Evolutionary conservation across 2,888 invertebrate genomes (phyloP), one percentile per base, ranked within the genome.

Genomic region (Phymatocera aterrima): DNA sequence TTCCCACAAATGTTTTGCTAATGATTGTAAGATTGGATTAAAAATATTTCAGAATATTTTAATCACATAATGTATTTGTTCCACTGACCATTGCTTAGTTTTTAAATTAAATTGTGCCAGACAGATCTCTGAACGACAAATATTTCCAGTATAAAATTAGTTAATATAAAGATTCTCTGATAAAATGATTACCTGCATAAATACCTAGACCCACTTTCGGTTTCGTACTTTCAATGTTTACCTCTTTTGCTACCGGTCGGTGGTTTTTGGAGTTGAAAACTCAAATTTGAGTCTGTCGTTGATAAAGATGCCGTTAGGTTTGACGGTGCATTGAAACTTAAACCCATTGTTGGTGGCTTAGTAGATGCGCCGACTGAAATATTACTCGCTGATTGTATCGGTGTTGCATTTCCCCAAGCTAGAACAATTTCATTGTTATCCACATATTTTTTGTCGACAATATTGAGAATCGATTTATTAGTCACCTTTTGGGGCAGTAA

Each of bases 191-290:
- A 46, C 51, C 48, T 4, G 28, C 31, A 31, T 51, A 31, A 12
- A 34, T 3, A n/a, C 37, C n/a, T 10, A 46, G n/a, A n/a, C n/a
- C n/a, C n/a, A n/a, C n/a, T 68, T 46, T 37, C 12, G 31, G 34
- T 34, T 51, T 18, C 21, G 10, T 18, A 57, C 43, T 40, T 84
- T 93, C 92, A 94, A 91, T 94, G 94, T 86, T 95, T 95, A 80
- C 94, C 94, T 81, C 95, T 91, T 89, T 95, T 95, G 80, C 92
- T 93, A 75, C 93, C 93, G 46, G 91, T 87, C 34, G 95, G 95
- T 37, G 95, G 95, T 85, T 95, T 95, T 90, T 95, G 95, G 57
- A 95, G 92, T 85, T 94, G 94, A 91, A 95, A 95, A 83, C 88
- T 89, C 18, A 90, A 87, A 79, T 81, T 87, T 4, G 87, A 79